Conservation (phyloP, 35 echinoderm and acorn worm species). For the Patiria miniata region DNA sequence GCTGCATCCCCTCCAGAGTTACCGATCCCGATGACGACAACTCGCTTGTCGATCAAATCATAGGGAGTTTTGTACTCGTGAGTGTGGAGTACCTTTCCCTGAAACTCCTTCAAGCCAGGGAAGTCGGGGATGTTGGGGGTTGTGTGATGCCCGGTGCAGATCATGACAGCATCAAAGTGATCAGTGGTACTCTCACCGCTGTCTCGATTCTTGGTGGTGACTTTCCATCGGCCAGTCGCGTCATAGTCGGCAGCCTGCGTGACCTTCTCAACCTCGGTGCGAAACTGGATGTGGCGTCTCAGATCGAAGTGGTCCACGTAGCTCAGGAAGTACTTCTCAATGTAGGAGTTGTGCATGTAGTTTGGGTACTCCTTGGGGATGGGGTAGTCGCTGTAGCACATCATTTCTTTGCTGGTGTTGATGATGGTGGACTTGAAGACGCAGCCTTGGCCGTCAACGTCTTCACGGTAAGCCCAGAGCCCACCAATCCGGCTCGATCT, state of each 20-base stretch:
- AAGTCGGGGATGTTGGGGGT: slow-evolving; percentile 66
- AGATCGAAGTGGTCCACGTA: slow-evolving; percentile 76
- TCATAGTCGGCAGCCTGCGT: slow-evolving; percentile 65
- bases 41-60: slow-evolving; percentile 62
- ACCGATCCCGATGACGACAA: slow-evolving; percentile 78
- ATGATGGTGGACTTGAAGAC: slow-evolving; percentile 84
- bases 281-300: slow-evolving; percentile 62
- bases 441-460: slow-evolving; percentile 56
- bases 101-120: slow-evolving; percentile 68
- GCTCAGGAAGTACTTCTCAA: slow-evolving; percentile 69
- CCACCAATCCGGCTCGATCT: slow-evolving; percentile 78
- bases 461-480: slow-evolving; percentile 72
- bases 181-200: slow-evolving; percentile 36
- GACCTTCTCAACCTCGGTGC: slow-evolving; percentile 44
- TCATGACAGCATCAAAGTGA: slow-evolving; percentile 72
- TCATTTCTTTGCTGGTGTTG: slow-evolving; percentile 85
- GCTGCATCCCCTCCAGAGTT: slow-evolving; percentile 88
- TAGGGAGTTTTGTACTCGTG: slow-evolving; percentile 74
- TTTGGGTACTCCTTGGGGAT: slow-evolving; percentile 84
- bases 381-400: slow-evolving; percentile 86
- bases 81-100: slow-evolving; percentile 68
- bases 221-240: slow-evolving; percentile 60
- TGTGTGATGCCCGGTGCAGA: slow-evolving; percentile 79
- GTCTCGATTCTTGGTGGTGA: slow-evolving; percentile 27
- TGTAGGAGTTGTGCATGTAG: slow-evolving; percentile 88